phyloP scores from a whole-genome alignment of 2,113 vertebrate species.

The Damaliscus lunatus region DNA sequence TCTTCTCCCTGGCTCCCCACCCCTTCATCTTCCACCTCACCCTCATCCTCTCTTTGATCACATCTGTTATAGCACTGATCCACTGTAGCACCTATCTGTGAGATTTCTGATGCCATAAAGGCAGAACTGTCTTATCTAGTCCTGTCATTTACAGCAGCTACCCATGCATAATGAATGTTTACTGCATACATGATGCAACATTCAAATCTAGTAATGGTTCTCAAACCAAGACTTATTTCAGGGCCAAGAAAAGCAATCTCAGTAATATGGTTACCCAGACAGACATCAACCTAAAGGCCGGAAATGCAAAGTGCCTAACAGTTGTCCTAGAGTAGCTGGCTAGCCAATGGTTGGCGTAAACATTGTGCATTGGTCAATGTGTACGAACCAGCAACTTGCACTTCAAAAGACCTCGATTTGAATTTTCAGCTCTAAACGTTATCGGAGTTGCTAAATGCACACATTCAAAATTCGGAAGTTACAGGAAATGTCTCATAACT shows the following conservation, averaged over 20 bases:
- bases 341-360: rapidly evolving
- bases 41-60: neutral
- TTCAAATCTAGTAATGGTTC: neutral
- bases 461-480: neutral
- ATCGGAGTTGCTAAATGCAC: neutral
- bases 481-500: neutral
- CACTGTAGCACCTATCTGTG: neutral
- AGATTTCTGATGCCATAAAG: neutral
- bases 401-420: neutral
- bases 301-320: neutral
- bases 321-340: neutral
- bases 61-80: neutral
- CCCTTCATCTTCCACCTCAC: neutral
- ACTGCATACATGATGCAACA: neutral
- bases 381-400: neutral
- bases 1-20: neutral
- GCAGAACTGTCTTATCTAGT: neutral
- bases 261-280: neutral
- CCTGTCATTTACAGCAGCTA: neutral
- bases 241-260: neutral
- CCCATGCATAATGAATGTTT: neutral
- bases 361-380: neutral
- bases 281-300: neutral
- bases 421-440: neutral
- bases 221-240: neutral